These are phyloP conservation scores for Chlorodrepanis virens DNA, from an alignment of 2,113 vertebrate species.

Conservation along the genomic window DNA sequence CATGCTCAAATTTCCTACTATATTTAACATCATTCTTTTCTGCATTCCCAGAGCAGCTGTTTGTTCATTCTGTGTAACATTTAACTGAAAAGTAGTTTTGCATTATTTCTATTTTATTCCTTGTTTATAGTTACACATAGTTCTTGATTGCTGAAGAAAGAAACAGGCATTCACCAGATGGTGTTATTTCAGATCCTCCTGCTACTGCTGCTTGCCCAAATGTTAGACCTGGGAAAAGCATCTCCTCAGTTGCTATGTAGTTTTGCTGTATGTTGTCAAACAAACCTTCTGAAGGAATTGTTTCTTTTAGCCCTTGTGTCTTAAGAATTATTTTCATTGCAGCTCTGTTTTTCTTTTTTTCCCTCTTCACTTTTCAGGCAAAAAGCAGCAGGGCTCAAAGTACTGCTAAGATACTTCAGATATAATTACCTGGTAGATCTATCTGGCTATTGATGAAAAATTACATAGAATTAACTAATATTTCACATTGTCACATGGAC, in stretches of 20 bases:
- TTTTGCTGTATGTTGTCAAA: conserved; percentile 25
- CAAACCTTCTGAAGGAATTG: background rate
- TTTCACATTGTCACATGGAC: background rate
- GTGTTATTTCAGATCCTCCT: conserved; percentile 20
- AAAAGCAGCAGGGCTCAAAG: background rate
- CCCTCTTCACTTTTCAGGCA: background rate
- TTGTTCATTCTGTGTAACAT: background rate
- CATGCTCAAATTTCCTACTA: background rate
- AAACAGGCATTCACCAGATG: conserved; percentile 15
- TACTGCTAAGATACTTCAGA: background rate
- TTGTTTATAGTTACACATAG: conserved; percentile 18
- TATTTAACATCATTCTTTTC: background rate
- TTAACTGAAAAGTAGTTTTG: conserved; percentile 10
- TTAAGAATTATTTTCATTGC: background rate
- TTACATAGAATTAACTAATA: background rate
- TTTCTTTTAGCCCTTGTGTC: background rate
- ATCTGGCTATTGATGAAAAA: background rate
- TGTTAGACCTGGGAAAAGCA: background rate
- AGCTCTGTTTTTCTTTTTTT: background rate
- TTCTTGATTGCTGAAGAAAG: background rate
- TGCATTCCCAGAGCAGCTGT: conserved; percentile 9
- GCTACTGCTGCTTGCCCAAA: conserved; percentile 25
- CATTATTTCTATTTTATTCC: conserved; percentile 13
- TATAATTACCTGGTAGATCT: background rate
- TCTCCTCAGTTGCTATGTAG: background rate